Evolutionary conservation across 2,797 vertebrate species (phyloP).

Genomic region (Paratrypauchen microcephalus): DNA sequence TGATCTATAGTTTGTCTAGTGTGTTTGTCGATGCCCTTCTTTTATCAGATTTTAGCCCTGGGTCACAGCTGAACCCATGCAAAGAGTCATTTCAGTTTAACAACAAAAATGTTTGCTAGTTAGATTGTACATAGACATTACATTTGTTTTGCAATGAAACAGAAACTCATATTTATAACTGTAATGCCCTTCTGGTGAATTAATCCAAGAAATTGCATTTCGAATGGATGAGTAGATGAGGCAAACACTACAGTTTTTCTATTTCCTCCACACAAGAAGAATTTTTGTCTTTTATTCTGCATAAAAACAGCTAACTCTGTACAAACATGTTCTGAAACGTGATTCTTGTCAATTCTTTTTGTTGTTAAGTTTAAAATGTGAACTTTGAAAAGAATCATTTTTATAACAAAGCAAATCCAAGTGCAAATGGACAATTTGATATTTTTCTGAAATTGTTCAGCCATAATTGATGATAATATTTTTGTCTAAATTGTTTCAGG

Average conservation of each 20-base stretch:
- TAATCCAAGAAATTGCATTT: too few relatives aligned
- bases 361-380: not conserved
- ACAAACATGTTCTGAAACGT: too few relatives aligned
- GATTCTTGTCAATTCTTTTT: too few relatives aligned
- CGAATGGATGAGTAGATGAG: too few relatives aligned
- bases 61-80: not conserved
- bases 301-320: too few relatives aligned
- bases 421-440: too few relatives aligned
- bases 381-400: not conserved
- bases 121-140: not conserved
- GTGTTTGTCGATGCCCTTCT: not conserved
- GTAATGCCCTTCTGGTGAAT: not conserved
- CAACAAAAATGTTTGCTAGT: not conserved
- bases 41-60: not conserved
- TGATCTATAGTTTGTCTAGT: not conserved
- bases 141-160: not conserved
- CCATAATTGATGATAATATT: not conserved
- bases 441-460: too few relatives aligned
- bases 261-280: too few relatives aligned
- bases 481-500: constrained; percentile 62
- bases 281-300: too few relatives aligned
- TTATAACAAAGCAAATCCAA: too few relatives aligned
- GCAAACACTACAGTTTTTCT: too few relatives aligned
- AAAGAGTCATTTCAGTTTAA: not conserved
- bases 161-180: not conserved